Conservation (phyloP, 2,797 vertebrate species). For the Lepilemur ruficaudatus region DNA sequence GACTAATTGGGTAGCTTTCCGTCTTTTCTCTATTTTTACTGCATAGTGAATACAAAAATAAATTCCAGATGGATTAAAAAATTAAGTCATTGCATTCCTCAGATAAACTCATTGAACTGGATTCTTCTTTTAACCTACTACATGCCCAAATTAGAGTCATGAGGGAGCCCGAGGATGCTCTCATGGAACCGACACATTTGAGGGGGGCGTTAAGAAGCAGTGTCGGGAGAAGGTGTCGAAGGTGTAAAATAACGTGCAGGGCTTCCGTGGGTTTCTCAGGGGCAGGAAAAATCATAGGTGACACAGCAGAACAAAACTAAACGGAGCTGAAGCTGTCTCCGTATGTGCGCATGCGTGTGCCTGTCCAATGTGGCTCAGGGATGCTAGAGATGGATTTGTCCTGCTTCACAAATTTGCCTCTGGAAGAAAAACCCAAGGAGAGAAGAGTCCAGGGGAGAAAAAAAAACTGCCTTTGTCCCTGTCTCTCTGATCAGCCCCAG, state of each 20-base stretch:
- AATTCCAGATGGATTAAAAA: constrained; percentile 59
- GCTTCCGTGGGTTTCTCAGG: not conserved
- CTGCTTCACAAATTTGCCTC: not conserved
- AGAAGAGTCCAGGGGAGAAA: not conserved
- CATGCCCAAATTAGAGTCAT: constrained; percentile 13
- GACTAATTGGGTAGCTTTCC: constrained; percentile 7
- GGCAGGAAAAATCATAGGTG: not conserved
- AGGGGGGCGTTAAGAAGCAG: not conserved
- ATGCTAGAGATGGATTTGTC: not conserved
- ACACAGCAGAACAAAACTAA: not conserved
- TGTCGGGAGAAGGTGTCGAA: not conserved
- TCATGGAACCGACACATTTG: not conserved
- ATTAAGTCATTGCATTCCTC: constrained; percentile 53
- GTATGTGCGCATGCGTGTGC: fast-evolving
- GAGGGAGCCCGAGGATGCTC: not conserved
- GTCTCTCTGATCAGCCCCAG: not conserved
- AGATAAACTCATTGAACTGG: constrained; percentile 37
- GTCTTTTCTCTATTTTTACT: constrained; percentile 59
- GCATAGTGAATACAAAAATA: constrained; percentile 39
- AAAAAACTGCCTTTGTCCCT: not conserved
- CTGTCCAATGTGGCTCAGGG: not conserved
- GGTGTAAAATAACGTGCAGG: not conserved
- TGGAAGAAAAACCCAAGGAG: not conserved
- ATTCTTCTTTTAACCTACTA: constrained; percentile 40
- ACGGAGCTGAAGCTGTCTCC: not conserved